These are phyloP conservation scores for Ceramica pisi DNA, from an alignment of 2,888 invertebrate genomes.

Conservation along the genomic window DNA sequence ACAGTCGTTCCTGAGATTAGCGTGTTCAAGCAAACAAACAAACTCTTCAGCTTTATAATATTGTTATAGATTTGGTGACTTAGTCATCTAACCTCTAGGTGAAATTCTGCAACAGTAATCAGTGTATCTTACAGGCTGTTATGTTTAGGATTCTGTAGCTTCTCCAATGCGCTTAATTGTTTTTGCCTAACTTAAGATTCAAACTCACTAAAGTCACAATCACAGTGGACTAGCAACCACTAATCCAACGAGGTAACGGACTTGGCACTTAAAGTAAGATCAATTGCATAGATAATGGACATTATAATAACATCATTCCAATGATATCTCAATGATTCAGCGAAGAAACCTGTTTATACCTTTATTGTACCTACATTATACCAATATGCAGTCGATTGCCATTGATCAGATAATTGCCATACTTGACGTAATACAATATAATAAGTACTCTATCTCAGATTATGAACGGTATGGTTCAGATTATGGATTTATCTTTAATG, in stretches of 20 bases:
- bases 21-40: no score
- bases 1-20: no score
- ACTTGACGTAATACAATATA: slow-evolving; percentile 33
- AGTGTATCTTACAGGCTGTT: no score
- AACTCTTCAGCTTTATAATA: no score
- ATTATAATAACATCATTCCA: slow-evolving; percentile 1
- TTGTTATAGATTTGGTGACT: background rate
- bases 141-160: no score
- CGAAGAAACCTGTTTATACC: slow-evolving; percentile 6
- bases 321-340: slow-evolving; percentile 29
- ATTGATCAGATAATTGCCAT: slow-evolving; percentile 41
- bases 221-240: background rate
- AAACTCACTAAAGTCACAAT: background rate
- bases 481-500: slow-evolving; percentile 16
- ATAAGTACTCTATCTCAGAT: slow-evolving; percentile 19
- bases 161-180: background rate
- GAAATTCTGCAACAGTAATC: background rate
- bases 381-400: slow-evolving; percentile 23
- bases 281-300: slow-evolving; percentile 10
- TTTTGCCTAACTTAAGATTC: background rate
- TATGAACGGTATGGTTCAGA: slow-evolving; percentile 8
- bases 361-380: slow-evolving; percentile 30
- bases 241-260: background rate
- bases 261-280: background rate
- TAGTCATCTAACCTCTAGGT: background rate